Evolutionary conservation across 2,888 invertebrate genomes (phyloP).

Genomic region (Stomorhina lunata): DNA sequence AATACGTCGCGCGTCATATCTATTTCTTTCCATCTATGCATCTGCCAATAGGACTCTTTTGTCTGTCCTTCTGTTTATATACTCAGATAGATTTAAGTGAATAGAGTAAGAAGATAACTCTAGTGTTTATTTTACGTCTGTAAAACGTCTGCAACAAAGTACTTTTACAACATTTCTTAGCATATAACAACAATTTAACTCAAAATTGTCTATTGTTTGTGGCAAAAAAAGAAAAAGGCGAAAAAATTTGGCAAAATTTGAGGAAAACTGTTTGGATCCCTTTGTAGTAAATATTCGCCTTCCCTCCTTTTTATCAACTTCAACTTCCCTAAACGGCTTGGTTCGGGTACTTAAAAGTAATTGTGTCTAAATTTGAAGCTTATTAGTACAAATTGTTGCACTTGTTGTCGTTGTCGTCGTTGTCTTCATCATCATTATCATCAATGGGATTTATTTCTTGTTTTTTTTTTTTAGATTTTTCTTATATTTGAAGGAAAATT

Average conservation of each 20-base stretch:
- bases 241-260: background rate
- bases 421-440: constrained; percentile 13
- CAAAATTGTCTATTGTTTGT: constrained; percentile 8
- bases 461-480: background rate
- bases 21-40: background rate
- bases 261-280: background rate
- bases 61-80: background rate
- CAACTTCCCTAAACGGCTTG: background rate
- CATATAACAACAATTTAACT: background rate
- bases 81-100: background rate
- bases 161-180: background rate
- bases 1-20: background rate
- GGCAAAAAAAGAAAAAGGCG: background rate
- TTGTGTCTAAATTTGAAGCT: constrained; percentile 50
- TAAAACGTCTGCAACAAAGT: constrained; percentile 44
- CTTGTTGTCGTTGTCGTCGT: constrained; percentile 56
- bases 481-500: background rate
- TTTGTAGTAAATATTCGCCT: background rate
- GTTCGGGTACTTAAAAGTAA: constrained; percentile 43
- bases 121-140: constrained; percentile 51
- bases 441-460: background rate
- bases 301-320: background rate
- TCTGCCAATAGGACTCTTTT: background rate
- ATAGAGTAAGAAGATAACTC: background rate
- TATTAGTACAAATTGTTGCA: constrained; percentile 62